phyloP scores from a whole-genome alignment of 2,797 vertebrate genomes.

The Chaunax sp. region DNA sequence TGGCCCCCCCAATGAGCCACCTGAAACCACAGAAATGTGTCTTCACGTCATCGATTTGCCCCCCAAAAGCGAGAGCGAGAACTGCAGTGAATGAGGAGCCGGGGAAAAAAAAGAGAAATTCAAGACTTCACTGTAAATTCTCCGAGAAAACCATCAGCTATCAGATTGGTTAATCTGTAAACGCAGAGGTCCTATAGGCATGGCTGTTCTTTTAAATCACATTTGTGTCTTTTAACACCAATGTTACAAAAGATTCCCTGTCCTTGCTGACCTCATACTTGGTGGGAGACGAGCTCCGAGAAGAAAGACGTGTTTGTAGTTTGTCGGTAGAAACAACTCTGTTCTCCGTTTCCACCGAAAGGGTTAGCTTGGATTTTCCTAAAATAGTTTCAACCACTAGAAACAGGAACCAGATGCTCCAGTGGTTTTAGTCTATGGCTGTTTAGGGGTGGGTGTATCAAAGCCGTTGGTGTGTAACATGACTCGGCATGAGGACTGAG shows the following conservation, averaged over 20 bases:
- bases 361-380: slow-evolving; percentile 53
- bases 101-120: too few relatives aligned
- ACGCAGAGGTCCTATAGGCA: slow-evolving; percentile 4
- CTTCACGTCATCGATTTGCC: not conserved
- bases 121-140: not conserved
- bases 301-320: slow-evolving; percentile 45
- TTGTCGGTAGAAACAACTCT: slow-evolving; percentile 45
- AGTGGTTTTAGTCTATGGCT: slow-evolving; percentile 57
- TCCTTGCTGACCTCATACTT: slow-evolving; percentile 6
- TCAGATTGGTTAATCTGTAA: slow-evolving; percentile 22
- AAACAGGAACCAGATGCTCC: slow-evolving; percentile 77
- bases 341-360: too few relatives aligned
- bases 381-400: slow-evolving; percentile 69
- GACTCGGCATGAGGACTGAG: slow-evolving; percentile 61
- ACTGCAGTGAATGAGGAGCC: too few relatives aligned
- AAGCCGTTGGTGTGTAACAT: slow-evolving; percentile 68
- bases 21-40: slow-evolving; percentile 10
- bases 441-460: slow-evolving; percentile 66
- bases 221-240: slow-evolving; percentile 1
- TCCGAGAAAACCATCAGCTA: slow-evolving; percentile 4
- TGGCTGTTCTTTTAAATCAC: slow-evolving; percentile 34
- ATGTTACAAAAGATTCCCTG: slow-evolving; percentile 24
- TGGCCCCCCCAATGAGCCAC: not conserved
- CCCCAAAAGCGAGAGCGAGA: slow-evolving; percentile 6
- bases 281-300: slow-evolving; percentile 25